Conservation (phyloP, 1,140 invertebrate species). For the Psilanteris sp. region DNA sequence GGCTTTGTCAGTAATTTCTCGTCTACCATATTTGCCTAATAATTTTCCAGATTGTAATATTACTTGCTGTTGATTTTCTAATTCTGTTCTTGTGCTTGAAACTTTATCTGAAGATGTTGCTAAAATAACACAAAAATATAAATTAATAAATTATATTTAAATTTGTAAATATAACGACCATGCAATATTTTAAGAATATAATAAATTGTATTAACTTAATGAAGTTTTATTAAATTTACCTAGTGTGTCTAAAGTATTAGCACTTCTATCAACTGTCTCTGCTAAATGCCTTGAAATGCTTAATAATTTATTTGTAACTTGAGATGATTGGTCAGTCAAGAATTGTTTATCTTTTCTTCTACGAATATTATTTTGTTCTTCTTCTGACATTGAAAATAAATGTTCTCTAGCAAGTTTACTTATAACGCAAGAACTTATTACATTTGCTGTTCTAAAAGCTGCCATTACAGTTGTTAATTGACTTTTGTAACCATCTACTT, state of each 20-base stretch:
- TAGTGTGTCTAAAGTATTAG: constrained; percentile 90
- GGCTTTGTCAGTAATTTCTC: constrained; percentile 97
- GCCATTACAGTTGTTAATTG: constrained; percentile 85
- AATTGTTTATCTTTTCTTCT: constrained; percentile 84
- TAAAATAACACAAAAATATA: constrained; percentile 68
- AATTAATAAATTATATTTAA: too few species aligned
- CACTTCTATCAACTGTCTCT: constrained; percentile 91
- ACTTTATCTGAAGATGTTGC: constrained; percentile 77
- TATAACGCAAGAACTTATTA: constrained; percentile 86
- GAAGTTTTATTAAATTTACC: too few species aligned
- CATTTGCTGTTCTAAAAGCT: constrained; percentile 89
- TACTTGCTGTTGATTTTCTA: constrained; percentile 90
- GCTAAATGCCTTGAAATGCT: constrained; percentile 91
- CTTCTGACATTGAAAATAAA: constrained; percentile 82
- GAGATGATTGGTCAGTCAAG: constrained; percentile 84
- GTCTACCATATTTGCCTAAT: constrained; percentile 94
- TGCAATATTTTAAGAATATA: too few species aligned
- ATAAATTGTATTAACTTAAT: too few species aligned
- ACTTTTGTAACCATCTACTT: constrained; percentile 85
- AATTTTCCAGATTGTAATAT: constrained; percentile 94
- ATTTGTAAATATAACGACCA: too few species aligned
- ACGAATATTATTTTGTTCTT: constrained; percentile 81
- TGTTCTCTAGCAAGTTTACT: constrained; percentile 87
- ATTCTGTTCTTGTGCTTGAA: constrained; percentile 89
- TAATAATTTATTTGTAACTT: constrained; percentile 90